A percentile compares a stretch with the other conserved stretches of the same genome.
phyloP scores from a whole-genome alignment of 1,140 invertebrate species.

The Aradophagus sp. region DNA sequence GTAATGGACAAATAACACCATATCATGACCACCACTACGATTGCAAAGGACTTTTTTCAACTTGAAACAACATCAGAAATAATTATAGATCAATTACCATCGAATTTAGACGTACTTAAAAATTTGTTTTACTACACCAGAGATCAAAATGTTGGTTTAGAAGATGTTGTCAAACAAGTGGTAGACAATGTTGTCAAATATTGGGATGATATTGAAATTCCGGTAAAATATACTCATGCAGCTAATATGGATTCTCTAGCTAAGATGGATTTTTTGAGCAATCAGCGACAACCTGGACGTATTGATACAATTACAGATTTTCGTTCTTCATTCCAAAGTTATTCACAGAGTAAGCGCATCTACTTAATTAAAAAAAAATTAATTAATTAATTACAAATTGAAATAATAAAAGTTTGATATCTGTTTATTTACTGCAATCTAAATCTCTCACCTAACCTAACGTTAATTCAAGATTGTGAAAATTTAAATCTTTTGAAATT shows the following conservation, averaged over 20 bases:
- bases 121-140: constrained; percentile 18
- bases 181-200: constrained; percentile 4
- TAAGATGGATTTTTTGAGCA: constrained; percentile 7
- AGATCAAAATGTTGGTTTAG: constrained; percentile 3
- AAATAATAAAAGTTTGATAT: no score
- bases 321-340: constrained; percentile 4
- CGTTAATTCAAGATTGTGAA: no score
- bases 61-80: constrained; percentile 2
- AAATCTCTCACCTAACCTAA: no score
- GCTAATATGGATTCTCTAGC: not conserved
- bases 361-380: no score
- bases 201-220: constrained; percentile 15
- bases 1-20: no score
- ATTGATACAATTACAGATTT: constrained; percentile 8
- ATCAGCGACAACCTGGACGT: constrained; percentile 13
- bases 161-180: not conserved
- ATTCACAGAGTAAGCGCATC: no score
- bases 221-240: constrained; percentile 7
- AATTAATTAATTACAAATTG: no score
- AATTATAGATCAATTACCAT: constrained; percentile 9
- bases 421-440: no score
- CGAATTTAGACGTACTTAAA: constrained; percentile 10
- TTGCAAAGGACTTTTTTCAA: no score
- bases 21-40: no score
- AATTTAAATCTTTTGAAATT: no score